A percentile compares a stretch with the other conserved stretches of the same genome.
phyloP scores from a whole-genome alignment of 2,113 vertebrate species.

The Numida meleagris region DNA sequence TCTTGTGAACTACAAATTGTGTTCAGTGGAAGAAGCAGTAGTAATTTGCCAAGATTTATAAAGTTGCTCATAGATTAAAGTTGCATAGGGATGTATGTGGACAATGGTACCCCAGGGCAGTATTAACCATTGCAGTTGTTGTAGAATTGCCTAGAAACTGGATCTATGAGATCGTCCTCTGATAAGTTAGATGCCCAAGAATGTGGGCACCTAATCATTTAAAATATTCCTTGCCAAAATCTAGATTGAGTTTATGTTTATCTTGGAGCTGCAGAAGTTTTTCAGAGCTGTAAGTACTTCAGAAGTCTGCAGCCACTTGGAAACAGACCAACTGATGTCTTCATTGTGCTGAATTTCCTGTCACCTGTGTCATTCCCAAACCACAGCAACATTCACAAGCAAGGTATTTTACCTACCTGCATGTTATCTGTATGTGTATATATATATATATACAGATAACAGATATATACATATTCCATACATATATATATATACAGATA shows the following conservation, averaged over 20 bases:
- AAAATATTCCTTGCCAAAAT: neutral
- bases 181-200: neutral
- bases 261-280: neutral
- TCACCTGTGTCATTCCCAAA: neutral
- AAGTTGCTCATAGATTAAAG: neutral
- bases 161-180: neutral
- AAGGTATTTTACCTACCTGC: neutral
- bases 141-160: neutral
- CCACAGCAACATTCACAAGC: neutral
- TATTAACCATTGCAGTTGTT: neutral
- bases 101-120: neutral
- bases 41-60: neutral
- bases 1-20: neutral
- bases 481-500: too few relatives aligned
- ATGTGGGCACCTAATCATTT: neutral
- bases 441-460: too few relatives aligned
- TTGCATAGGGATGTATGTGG: neutral
- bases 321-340: neutral
- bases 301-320: neutral
- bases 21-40: neutral
- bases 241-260: neutral
- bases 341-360: neutral
- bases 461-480: too few relatives aligned
- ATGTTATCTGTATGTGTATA: too few relatives aligned
- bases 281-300: neutral